Conservation (phyloP, 2,113 vertebrate species). For the Lophotis ruficrista region DNA sequence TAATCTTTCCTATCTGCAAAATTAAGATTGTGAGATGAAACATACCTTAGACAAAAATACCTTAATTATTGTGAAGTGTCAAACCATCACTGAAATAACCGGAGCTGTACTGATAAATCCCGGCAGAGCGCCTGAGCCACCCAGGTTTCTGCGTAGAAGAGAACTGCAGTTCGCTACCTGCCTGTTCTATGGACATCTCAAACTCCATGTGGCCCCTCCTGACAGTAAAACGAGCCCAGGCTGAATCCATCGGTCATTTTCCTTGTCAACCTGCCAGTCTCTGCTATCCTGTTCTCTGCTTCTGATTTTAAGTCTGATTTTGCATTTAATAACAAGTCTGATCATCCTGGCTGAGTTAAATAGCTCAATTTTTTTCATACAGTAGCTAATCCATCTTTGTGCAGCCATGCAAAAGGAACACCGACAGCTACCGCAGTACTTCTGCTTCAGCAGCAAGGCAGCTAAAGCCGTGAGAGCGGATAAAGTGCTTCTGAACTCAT, state of each 20-base stretch:
- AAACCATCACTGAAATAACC: neutral
- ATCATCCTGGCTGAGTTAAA: neutral
- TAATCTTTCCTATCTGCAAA: neutral
- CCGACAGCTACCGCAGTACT: neutral
- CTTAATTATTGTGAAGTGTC: neutral
- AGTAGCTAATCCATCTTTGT: neutral
- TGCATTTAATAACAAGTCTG: neutral
- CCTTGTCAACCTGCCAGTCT: neutral
- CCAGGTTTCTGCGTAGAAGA: neutral
- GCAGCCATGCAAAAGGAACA: neutral
- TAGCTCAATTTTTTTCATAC: accelerated
- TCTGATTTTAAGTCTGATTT: neutral
- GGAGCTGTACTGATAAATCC: neutral
- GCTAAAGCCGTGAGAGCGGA: neutral
- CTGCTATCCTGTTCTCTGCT: neutral
- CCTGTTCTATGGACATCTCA: neutral
- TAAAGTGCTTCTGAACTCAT: conserved; percentile 4
- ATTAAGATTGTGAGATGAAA: neutral
- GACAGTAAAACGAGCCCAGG: neutral
- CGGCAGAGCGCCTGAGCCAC: accelerated
- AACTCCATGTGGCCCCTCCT: neutral
- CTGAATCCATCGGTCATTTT: neutral
- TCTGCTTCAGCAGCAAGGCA: neutral
- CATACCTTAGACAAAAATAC: neutral
- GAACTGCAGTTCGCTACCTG: neutral